phyloP scores from a whole-genome alignment of 1,140 invertebrate species.

The Harpegnathos saltator region DNA sequence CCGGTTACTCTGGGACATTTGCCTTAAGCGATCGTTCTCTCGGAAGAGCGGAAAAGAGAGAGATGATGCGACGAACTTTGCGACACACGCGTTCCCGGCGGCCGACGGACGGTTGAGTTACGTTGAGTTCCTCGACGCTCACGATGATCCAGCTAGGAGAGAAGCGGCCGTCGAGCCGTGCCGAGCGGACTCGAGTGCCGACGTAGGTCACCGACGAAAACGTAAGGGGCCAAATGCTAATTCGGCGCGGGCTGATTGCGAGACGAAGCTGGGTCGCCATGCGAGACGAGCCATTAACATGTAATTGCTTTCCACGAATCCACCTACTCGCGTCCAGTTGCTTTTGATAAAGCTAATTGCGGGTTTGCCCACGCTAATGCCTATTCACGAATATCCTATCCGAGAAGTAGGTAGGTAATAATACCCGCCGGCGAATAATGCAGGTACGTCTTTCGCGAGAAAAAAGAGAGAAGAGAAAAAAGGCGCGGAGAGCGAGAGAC shows the following conservation, averaged over 20 bases:
- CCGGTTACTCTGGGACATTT: too few relatives aligned
- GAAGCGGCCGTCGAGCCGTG: not conserved
- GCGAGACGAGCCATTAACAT: slow-evolving; percentile 84
- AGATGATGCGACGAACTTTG: too few relatives aligned
- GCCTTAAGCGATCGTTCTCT: too few relatives aligned
- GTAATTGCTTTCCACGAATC: slow-evolving; percentile 84
- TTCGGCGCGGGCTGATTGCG: slow-evolving; percentile 74
- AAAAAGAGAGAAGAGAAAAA: slow-evolving; percentile 32
- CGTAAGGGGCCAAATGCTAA: slow-evolving; percentile 79
- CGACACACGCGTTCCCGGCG: too few relatives aligned
- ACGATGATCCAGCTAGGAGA: slow-evolving; percentile 37
- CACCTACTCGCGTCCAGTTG: slow-evolving; percentile 83
- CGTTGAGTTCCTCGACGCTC: slow-evolving; percentile 51
- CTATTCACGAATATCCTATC: slow-evolving; percentile 79
- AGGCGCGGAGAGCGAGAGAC: not conserved
- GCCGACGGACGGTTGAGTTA: not conserved
- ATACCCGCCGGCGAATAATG: slow-evolving; percentile 74
- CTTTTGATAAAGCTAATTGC: slow-evolving; percentile 85
- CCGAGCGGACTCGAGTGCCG: not conserved
- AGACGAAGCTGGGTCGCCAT: slow-evolving; percentile 80
- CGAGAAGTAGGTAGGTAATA: slow-evolving; percentile 77
- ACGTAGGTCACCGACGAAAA: slow-evolving; percentile 59
- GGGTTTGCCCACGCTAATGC: slow-evolving; percentile 83
- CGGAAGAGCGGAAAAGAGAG: too few relatives aligned
- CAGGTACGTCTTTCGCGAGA: slow-evolving; percentile 71